These are phyloP conservation scores for Sebastes minor DNA, from an alignment of 2,797 vertebrate species.

Conservation along the genomic window DNA sequence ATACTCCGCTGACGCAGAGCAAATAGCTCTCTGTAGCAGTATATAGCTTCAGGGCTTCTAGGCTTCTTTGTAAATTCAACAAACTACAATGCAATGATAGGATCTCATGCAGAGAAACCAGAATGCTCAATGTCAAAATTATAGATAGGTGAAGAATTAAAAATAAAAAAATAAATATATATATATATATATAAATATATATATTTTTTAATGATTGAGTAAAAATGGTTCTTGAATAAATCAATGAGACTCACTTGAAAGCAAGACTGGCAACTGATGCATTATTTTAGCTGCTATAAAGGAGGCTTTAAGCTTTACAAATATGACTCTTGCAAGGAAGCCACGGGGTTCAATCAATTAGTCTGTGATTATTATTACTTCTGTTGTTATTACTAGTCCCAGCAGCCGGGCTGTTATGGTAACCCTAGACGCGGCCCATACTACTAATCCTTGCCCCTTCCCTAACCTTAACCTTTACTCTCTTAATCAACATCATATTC, in stretches of 20 bases:
- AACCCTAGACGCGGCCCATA: constrained; percentile 82
- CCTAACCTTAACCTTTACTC: constrained; percentile 87
- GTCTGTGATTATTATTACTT: constrained; percentile 88
- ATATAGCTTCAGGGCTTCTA: constrained; percentile 75
- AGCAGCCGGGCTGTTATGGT: constrained; percentile 84
- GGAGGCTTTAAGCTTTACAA: constrained; percentile 78
- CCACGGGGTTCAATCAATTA: constrained; percentile 87
- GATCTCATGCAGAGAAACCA: constrained; percentile 62
- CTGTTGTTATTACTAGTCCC: constrained; percentile 87
- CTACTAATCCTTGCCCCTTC: constrained; percentile 84
- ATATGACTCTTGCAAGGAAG: constrained; percentile 82
- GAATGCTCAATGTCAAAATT: constrained; percentile 37
- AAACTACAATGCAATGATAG: constrained; percentile 76
- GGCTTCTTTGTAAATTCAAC: constrained; percentile 77
- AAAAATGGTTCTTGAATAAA: constrained; percentile 23
- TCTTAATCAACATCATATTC: constrained; percentile 88
- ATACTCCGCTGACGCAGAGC: constrained; percentile 82
- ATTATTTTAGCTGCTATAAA: constrained; percentile 70
- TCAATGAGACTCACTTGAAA: constrained; percentile 47
- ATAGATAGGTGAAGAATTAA: constrained; percentile 37
- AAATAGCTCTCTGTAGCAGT: constrained; percentile 80
- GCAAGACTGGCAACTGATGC: constrained; percentile 52
- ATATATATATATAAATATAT: too few species aligned
- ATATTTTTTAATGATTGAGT: not conserved
- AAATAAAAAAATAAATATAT: too few species aligned